Base-by-base conservation (phyloP, 1,140 invertebrate genomes). In the Rhyacophila brunnea region DNA sequence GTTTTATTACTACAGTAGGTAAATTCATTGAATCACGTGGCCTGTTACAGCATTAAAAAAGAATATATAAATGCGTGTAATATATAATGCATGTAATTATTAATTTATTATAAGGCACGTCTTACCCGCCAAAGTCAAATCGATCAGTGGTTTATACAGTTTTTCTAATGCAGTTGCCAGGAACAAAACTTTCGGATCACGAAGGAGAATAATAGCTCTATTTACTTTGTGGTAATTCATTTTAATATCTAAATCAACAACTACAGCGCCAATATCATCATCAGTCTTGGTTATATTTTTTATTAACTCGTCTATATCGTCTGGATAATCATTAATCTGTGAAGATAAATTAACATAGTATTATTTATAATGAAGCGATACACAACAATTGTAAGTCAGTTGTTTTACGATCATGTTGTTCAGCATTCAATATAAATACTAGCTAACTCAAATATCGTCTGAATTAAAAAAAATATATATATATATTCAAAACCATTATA, bases 241-340 rank as follows among this genome's bases (percentile, higher is more conserved):
- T 47, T 74, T 72, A 10, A 70, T 68, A 59, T 75, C 73, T 18
- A 70, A 59, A 66, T 75, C 74, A 20, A 75, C 57, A 18, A 72
- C 36, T 6, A 74, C 70, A 10, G 72, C 75, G 2, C 72, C 47
- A 3, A 77, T 63, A 1, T 67, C 67, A n/a, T 68, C 45, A 7
- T 67, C 42, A 17, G 65, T 49, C 7, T 63, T 65, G 4, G 71
- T n/a, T n/a, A n/a, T 66, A n/a, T 70, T 28, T 7, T 23, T 44
- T 7, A 62, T 55, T 43, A 72, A 32, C 9, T 49, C 48, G 7
- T 36, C 17, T 19, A 34, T 66, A 34, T 9, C 61, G 6, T 74
- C 71, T 6, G 51, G 65, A 9, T 66, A 7, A 2, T 50, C 40
- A n/a, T 49, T 51, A 11, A 63, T 49, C 43, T 69, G 23, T 23